Evolutionary conservation across 2,113 vertebrate genomes (phyloP).

Genomic region (Oreochromis tanganicae): DNA sequence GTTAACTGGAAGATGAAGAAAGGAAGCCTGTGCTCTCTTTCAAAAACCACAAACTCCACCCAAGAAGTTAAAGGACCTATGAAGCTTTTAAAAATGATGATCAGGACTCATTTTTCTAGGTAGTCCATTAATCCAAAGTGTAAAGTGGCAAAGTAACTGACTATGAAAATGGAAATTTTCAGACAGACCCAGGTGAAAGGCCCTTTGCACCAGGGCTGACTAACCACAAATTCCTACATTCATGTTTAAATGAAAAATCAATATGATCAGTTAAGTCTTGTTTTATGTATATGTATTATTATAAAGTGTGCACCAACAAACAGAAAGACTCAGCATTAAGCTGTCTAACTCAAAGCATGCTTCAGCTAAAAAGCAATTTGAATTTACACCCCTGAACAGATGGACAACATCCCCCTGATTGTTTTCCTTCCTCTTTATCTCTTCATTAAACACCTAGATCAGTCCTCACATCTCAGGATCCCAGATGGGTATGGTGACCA

Average conservation of each 20-base stretch:
- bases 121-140: not conserved
- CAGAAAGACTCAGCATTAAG: not conserved
- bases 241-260: not conserved
- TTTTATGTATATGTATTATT: not conserved
- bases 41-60: not conserved
- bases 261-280: not conserved
- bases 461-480: not conserved
- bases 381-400: not conserved
- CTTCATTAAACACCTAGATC: not conserved
- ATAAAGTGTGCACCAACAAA: not conserved
- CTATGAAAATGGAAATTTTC: not conserved
- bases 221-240: not conserved
- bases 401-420: not conserved
- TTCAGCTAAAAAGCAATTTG: not conserved
- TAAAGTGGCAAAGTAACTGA: not conserved
- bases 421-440: not conserved
- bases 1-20: not conserved
- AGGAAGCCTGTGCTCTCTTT: not conserved
- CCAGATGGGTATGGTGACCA: not conserved
- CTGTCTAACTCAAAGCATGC: not conserved
- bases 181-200: not conserved
- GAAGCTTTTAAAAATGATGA: not conserved
- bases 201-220: not conserved
- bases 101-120: not conserved
- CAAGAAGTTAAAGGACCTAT: not conserved